These are phyloP conservation scores for Drosophila neotestacea DNA, from an alignment of 2,888 invertebrate genomes.

Conservation along the genomic window DNA sequence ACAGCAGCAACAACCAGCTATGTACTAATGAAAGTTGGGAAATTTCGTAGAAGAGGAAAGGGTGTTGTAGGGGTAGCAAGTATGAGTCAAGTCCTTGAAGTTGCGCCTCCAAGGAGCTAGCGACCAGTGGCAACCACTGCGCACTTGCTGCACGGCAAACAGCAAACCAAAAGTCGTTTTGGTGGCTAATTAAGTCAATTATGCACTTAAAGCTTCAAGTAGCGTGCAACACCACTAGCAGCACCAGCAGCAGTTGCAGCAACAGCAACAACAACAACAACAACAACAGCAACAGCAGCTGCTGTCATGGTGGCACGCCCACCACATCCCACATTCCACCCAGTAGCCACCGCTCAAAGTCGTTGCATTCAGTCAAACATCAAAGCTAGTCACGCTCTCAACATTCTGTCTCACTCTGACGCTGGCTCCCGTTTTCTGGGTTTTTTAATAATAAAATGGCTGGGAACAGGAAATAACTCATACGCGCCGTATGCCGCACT, in stretches of 20 bases:
- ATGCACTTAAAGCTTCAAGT: conserved; percentile 77
- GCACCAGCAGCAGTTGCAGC: conserved; percentile 5
- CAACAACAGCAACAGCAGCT: conserved; percentile 15
- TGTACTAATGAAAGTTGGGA: conserved; percentile 34
- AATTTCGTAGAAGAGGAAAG: conserved; percentile 6
- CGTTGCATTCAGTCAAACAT: conserved; percentile 74
- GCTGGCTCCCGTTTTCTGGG: conserved; percentile 29
- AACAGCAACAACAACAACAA: conserved; percentile 4
- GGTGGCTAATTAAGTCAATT: conserved; percentile 78
- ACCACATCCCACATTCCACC: conserved; percentile 17
- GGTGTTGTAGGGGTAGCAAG: neutral
- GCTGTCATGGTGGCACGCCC: conserved; percentile 26
- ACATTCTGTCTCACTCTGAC: conserved; percentile 8
- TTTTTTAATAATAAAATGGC: conserved; percentile 76
- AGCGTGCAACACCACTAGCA: conserved; percentile 62
- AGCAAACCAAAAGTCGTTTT: conserved; percentile 67
- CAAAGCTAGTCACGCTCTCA: conserved; percentile 74
- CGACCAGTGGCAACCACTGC: conserved; percentile 29
- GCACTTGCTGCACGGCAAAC: conserved; percentile 24
- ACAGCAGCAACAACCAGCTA: neutral
- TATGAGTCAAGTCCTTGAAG: conserved; percentile 66
- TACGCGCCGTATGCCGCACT: conserved; percentile 78
- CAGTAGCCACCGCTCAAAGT: conserved; percentile 19
- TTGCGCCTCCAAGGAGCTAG: conserved; percentile 61
- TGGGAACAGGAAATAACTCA: conserved; percentile 73